Evolutionary conservation across 2,888 invertebrate species (phyloP), one percentile per base, ranked within the genome.

Genomic region (Andrena marginata): DNA sequence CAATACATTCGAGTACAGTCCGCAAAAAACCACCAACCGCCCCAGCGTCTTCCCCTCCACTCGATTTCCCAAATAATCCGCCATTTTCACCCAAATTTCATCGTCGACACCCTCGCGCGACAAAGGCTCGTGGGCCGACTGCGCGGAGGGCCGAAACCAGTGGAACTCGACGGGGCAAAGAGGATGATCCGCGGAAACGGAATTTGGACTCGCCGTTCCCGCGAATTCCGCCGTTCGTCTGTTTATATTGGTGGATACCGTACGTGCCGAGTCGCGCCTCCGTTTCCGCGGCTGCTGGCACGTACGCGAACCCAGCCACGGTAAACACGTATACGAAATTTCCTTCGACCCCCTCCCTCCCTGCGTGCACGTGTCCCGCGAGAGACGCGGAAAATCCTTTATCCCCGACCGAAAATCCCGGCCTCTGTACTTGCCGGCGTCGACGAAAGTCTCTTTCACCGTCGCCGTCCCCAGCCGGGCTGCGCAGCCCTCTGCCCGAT

Each of bases 291-390:
- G 69, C 51, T 70, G 73, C 54, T 48, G 75, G 71, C 85, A 86
- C 85, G 85, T 86, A 86, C 75, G 70, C 48, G 86, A 77, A 86
- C 77, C 84, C 80, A 72, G 71, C 84, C 64, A 81, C 84, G 68
- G 81, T 86, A 86, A 86, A 86, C 81, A 86, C 86, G 84, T 86
- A 84, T 86, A 79, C 86, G 81, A 80, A 81, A 86, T 86, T 86
- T 84, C 84, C 86, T 84, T 79, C 84, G 80, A 77, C 76, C 64
- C 62, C 62, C 13, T 0, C 10, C 2, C 33, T 6, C 33, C 4
- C 42, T 16, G 42, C 42, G 49, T 23, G 75, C 75, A 80, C 83
- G 77, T 80, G 80, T 83, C 86, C 63, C 77, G 62, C 63, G 76
- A 31, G 74, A 56, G 20, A 79, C 76, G 54, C 77, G 48, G 69